Conservation (phyloP, 1,140 invertebrate genomes). For the Cydia splendana region DNA sequence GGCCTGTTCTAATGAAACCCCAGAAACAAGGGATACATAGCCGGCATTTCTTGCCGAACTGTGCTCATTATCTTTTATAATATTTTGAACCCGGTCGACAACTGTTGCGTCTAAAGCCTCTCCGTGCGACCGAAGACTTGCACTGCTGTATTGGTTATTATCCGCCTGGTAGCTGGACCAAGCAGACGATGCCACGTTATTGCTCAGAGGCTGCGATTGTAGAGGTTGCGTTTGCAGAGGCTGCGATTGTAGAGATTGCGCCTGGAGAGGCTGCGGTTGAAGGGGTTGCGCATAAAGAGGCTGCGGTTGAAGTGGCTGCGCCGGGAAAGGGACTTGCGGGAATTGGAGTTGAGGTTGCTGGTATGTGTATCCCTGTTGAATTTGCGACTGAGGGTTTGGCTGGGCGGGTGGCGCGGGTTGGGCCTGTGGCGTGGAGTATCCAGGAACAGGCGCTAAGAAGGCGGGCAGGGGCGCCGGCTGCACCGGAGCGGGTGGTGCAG, state of each 20-base stretch:
- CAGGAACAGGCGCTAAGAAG: background rate
- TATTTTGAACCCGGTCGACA: slow-evolving; percentile 58
- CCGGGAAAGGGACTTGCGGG: background rate
- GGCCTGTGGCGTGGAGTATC: background rate
- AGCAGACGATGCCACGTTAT: slow-evolving; percentile 29
- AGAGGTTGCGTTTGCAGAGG: slow-evolving; percentile 43
- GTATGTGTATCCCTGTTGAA: background rate
- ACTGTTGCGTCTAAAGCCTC: slow-evolving; percentile 65
- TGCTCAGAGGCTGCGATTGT: slow-evolving; percentile 40
- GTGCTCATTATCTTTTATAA: slow-evolving; percentile 67
- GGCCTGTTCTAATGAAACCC: slow-evolving; percentile 63
- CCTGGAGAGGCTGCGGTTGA: background rate
- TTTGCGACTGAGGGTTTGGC: background rate
- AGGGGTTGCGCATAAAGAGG: background rate
- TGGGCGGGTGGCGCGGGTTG: background rate
- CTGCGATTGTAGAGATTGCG: background rate
- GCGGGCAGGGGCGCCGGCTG: background rate
- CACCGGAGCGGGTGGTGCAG: background rate
- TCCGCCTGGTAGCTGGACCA: slow-evolving; percentile 62
- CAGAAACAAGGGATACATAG: slow-evolving; percentile 65
- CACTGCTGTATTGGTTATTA: slow-evolving; percentile 54
- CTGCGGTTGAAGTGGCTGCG: slow-evolving; percentile 11
- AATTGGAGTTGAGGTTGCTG: slow-evolving; percentile 15
- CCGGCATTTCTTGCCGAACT: slow-evolving; percentile 59
- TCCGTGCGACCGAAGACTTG: slow-evolving; percentile 49